These are phyloP conservation scores for Conus ventricosus DNA, from an alignment of 1,140 invertebrate species.

Conservation along the genomic window DNA sequence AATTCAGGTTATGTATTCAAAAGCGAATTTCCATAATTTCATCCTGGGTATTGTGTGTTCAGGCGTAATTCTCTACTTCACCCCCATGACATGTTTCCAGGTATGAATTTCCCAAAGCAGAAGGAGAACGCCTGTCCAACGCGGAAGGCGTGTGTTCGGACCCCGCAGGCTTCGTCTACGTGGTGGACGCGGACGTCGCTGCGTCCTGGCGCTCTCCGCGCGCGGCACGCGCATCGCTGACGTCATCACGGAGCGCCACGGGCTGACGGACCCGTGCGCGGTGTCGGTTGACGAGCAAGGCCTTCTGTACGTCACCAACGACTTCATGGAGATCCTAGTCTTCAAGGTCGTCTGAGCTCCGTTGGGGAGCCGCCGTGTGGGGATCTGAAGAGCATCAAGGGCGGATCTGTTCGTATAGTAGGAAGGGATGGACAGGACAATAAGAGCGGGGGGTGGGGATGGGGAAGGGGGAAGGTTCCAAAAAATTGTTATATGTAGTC, in stretches of 20 bases:
- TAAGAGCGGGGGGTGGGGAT: background rate
- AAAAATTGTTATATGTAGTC: no score
- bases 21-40: no score
- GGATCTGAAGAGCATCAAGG: background rate
- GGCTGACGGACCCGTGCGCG: slow-evolving; percentile 30
- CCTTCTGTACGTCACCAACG: slow-evolving; percentile 31
- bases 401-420: background rate
- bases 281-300: slow-evolving; percentile 26
- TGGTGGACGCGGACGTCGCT: slow-evolving; percentile 19
- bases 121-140: background rate
- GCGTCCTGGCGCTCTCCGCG: slow-evolving; percentile 14
- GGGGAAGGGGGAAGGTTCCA: no score
- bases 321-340: slow-evolving; percentile 35
- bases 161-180: slow-evolving; percentile 18
- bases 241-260: slow-evolving; percentile 29
- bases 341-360: slow-evolving; percentile 9
- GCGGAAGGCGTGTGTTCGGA: slow-evolving; percentile 26
- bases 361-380: background rate
- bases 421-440: background rate
- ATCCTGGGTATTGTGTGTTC: no score
- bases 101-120: slow-evolving; percentile 18
- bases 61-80: no score
- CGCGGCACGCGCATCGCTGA: slow-evolving; percentile 24
- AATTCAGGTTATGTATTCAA: no score
- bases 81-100: background rate